Conservation (phyloP, 2,888 invertebrate species). For the Diadegma fenestrale region DNA sequence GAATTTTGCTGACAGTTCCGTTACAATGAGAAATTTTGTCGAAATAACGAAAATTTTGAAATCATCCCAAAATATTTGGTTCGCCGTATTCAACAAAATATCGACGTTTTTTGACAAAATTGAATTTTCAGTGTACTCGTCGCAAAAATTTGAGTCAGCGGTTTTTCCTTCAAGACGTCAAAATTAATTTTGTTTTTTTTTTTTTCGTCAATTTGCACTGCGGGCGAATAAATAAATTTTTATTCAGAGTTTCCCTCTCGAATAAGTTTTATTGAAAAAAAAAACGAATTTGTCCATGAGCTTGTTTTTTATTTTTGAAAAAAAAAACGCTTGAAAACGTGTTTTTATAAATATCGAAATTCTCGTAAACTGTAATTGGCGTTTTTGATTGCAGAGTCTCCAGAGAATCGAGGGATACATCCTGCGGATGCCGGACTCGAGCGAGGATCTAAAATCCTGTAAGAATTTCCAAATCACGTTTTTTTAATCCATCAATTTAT, state of each 20-base stretch:
- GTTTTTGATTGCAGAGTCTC: constrained; percentile 37
- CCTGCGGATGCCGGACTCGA: not conserved
- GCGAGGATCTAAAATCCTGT: constrained; percentile 1
- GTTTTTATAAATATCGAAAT: not conserved
- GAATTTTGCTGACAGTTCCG: no score
- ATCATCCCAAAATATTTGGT: no score
- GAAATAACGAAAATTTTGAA: no score
- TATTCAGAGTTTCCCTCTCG: not conserved
- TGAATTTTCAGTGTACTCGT: no score
- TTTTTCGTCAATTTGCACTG: no score
- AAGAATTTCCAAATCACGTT: not conserved
- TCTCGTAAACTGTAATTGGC: not conserved
- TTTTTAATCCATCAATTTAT: not conserved
- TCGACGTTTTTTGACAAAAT: no score
- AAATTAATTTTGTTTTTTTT: no score
- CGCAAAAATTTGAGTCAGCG: no score
- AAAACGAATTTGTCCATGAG: not conserved
- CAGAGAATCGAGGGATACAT: constrained; percentile 46
- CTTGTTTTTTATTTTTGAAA: not conserved
- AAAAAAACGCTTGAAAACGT: not conserved
- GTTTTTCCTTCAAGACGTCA: no score
- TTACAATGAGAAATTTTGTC: no score
- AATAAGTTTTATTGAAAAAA: not conserved
- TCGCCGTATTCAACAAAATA: no score
- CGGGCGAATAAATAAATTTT: no score